Conservation (phyloP, 2,113 vertebrate genomes). For the Elephantulus edwardii region DNA sequence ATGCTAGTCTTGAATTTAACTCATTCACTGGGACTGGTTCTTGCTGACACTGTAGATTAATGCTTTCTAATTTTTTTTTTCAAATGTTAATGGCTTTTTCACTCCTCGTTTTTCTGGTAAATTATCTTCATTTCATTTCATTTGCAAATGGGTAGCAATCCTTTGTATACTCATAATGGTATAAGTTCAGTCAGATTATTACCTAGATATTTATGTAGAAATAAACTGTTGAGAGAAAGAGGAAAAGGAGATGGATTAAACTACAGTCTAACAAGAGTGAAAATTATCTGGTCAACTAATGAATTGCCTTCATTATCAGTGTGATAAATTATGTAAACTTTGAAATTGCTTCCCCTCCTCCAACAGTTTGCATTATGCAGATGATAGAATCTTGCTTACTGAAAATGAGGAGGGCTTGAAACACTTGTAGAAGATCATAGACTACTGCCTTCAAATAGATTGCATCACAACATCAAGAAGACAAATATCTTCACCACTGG, state of each 20-base stretch:
- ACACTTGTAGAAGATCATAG: too few species aligned
- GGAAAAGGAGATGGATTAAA: background rate
- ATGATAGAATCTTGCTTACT: too few species aligned
- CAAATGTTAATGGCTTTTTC: background rate
- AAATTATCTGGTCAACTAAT: background rate
- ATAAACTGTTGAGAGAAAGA: background rate
- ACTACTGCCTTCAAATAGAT: too few species aligned
- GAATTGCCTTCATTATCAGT: background rate
- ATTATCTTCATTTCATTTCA: constrained; percentile 4
- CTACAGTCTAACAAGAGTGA: constrained; percentile 14
- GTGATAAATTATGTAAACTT: constrained; percentile 10
- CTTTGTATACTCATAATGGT: background rate
- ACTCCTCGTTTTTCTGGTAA: background rate
- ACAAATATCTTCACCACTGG: too few species aligned
- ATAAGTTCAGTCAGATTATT: background rate
- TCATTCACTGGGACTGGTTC: background rate
- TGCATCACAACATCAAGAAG: too few species aligned
- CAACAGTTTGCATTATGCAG: too few species aligned
- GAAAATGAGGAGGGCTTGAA: too few species aligned
- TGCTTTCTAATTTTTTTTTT: background rate
- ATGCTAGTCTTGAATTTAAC: background rate
- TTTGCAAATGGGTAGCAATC: background rate
- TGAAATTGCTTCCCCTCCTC: background rate
- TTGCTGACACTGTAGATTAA: background rate
- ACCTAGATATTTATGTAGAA: background rate